Conservation (phyloP, 2,797 vertebrate species). For the Vultur gryphus region DNA sequence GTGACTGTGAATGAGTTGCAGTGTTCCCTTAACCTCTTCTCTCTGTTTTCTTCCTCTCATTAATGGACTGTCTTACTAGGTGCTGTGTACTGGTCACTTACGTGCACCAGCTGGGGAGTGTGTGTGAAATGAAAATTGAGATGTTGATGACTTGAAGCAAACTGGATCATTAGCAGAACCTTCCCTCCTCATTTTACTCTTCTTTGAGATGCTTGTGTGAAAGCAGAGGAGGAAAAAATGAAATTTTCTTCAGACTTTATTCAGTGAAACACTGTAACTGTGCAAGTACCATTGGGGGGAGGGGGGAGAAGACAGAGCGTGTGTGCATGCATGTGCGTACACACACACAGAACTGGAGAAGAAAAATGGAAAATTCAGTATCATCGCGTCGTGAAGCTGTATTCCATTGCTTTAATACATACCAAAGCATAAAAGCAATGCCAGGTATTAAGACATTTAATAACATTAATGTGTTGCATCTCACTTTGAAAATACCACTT, state of each 20-base stretch:
- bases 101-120: neutral
- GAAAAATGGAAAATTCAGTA: neutral
- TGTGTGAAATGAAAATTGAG: constrained; percentile 11
- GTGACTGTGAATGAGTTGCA: neutral
- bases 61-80: neutral
- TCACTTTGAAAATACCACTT: neutral
- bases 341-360: neutral
- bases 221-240: neutral
- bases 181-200: neutral
- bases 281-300: neutral
- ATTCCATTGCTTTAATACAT: neutral
- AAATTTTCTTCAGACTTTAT: neutral
- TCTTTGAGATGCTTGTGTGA: neutral
- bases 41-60: neutral
- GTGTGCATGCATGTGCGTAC: neutral
- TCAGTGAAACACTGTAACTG: neutral
- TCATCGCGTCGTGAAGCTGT: neutral
- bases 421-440: neutral
- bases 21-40: neutral
- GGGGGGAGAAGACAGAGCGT: neutral
- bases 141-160: neutral
- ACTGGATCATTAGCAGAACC: constrained; percentile 1
- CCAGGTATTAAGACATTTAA: neutral
- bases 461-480: neutral
- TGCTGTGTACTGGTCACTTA: neutral